Percentiles rank a stretch among this genome's conserved stretches.
These are phyloP conservation scores for Oscarella lobularis DNA, from an alignment of 37 sponge, comb jelly and placozoan species.

Conservation along the genomic window DNA sequence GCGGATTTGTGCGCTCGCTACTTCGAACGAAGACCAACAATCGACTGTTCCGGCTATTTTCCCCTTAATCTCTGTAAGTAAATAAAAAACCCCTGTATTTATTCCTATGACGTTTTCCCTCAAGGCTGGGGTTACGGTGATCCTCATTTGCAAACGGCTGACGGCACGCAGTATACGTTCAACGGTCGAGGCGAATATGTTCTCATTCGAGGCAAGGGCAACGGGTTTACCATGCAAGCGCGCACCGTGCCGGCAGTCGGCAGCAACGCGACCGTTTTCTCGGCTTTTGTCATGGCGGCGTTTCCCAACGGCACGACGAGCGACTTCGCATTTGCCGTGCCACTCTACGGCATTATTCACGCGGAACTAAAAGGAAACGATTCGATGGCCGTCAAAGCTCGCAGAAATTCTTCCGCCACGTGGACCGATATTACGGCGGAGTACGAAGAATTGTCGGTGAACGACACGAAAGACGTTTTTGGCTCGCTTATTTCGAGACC, in stretches of 20 bases:
- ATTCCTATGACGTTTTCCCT: background rate
- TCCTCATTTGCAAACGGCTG: slow-evolving; percentile 58
- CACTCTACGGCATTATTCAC: background rate
- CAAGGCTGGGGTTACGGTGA: slow-evolving; percentile 53
- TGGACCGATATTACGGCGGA: background rate
- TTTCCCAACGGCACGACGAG: background rate
- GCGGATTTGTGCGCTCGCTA: background rate
- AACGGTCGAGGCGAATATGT: slow-evolving; percentile 61
- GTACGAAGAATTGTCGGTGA: background rate
- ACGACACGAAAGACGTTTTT: background rate
- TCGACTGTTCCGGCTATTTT: background rate
- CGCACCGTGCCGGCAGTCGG: background rate
- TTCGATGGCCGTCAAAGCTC: background rate
- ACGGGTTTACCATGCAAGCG: background rate
- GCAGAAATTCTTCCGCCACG: background rate
- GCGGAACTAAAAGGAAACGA: background rate
- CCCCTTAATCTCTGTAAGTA: background rate
- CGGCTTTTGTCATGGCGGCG: background rate
- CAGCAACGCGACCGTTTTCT: background rate
- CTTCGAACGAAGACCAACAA: background rate
- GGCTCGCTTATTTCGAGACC: background rate
- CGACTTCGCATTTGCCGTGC: background rate
- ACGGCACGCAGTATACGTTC: slow-evolving; percentile 47
- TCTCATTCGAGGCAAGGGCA: background rate
- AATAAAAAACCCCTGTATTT: no score